A percentile compares a stretch with the other conserved stretches of the same genome.
Evolutionary conservation across 2,797 vertebrate species (phyloP).

Genomic region (Euthynnus affinis): DNA sequence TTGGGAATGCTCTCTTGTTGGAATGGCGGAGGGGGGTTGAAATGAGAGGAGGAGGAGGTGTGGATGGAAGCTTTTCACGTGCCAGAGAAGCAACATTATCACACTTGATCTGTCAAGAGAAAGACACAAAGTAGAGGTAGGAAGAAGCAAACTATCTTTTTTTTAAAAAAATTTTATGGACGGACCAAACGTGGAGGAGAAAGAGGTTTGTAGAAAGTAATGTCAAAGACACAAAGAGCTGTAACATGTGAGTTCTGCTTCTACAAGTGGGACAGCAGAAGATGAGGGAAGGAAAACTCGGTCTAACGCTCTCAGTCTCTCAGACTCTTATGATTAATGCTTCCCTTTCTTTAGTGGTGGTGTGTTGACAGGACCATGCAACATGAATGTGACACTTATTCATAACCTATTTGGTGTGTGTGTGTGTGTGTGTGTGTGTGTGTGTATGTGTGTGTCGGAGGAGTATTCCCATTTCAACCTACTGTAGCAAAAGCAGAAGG

Average conservation of each 20-base stretch:
- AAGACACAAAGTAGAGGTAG: constrained; percentile 17
- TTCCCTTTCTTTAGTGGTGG: constrained; percentile 13
- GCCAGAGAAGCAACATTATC: constrained; percentile 46
- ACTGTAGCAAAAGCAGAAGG: constrained; percentile 45
- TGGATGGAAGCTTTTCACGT: constrained; percentile 59
- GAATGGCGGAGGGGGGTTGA: constrained; percentile 59
- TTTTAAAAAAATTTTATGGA: neutral
- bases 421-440: constrained; percentile 8
- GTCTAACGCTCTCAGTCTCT: constrained; percentile 22
- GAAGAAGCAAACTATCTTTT: neutral
- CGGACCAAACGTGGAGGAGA: neutral
- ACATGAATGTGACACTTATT: constrained; percentile 52
- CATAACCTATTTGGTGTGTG: constrained; percentile 14
- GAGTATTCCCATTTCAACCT: constrained; percentile 29
- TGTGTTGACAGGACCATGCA: constrained; percentile 24
- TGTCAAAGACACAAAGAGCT: constrained; percentile 42
- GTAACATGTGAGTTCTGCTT: constrained; percentile 48
- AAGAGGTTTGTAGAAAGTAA: constrained; percentile 12
- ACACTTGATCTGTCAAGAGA: constrained; percentile 51
- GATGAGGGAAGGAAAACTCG: constrained; percentile 30
- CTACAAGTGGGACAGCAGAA: constrained; percentile 42
- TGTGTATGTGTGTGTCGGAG: constrained; percentile 12
- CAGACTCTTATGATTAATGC: constrained; percentile 32
- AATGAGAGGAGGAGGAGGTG: constrained; percentile 55
- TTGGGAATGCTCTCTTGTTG: constrained; percentile 57